Evolutionary conservation across 2,888 invertebrate species (phyloP).

Genomic region (Lepidocyrtinus sp.): DNA sequence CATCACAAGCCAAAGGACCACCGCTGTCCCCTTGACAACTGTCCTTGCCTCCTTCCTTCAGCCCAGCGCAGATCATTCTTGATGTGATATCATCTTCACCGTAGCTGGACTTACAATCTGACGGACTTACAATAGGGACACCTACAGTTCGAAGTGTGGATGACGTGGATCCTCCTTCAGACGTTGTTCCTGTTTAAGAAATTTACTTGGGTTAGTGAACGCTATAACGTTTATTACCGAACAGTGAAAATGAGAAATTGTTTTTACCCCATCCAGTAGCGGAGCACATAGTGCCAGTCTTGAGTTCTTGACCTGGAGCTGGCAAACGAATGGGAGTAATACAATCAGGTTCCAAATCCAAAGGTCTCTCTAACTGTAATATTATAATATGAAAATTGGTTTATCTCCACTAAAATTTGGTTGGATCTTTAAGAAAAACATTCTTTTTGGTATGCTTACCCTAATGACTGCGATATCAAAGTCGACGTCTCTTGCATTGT

Average conservation of each 20-base stretch:
- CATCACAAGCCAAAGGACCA: slow-evolving; percentile 30
- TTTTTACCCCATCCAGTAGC: slow-evolving; percentile 62
- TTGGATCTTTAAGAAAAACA: not conserved
- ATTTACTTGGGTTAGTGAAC: no score
- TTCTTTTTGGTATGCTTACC: slow-evolving; percentile 20
- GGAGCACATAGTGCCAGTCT: not conserved
- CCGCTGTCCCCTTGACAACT: slow-evolving; percentile 56
- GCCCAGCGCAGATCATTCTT: slow-evolving; percentile 52
- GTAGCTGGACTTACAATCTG: slow-evolving; percentile 36
- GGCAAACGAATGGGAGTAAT: slow-evolving; percentile 21
- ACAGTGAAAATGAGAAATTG: not conserved
- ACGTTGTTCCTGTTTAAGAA: slow-evolving; percentile 48
- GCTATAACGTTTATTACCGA: not conserved
- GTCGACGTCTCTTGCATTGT: slow-evolving; percentile 41
- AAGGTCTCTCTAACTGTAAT: slow-evolving; percentile 23
- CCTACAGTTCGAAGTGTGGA: slow-evolving; percentile 24
- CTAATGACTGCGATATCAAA: slow-evolving; percentile 47
- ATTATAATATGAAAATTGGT: not conserved
- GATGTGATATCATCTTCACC: slow-evolving; percentile 39
- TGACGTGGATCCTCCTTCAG: slow-evolving; percentile 48
- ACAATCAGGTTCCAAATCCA: slow-evolving; percentile 26
- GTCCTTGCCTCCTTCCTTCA: slow-evolving; percentile 45
- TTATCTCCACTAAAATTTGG: no score
- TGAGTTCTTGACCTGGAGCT: not conserved
- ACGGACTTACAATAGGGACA: slow-evolving; percentile 40